These are phyloP conservation scores for Zaprionus africanus DNA, from an alignment of 1,140 invertebrate species.

Conservation along the genomic window DNA sequence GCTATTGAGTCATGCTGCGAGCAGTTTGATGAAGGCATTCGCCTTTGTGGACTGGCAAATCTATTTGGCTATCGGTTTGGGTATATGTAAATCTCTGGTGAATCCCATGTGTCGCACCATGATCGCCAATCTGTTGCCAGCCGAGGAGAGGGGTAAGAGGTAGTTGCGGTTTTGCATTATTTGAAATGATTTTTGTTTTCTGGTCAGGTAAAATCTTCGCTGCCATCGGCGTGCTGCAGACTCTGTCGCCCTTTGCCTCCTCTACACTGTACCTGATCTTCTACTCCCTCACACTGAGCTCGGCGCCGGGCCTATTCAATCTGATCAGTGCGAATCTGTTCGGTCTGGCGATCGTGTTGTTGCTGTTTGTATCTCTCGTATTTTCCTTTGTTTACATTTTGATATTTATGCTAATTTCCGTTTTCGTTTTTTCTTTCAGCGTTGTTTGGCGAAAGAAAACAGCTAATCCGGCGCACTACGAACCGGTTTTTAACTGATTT, in stretches of 20 bases:
- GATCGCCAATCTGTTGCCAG: conserved; percentile 87
- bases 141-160: conserved; percentile 85
- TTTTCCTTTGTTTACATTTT: not conserved
- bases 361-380: conserved; percentile 24
- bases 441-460: conserved; percentile 62
- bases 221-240: conserved; percentile 86
- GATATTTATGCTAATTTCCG: conserved; percentile 15
- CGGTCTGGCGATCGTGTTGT: conserved; percentile 77
- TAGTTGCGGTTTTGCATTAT: not conserved
- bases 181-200: not conserved
- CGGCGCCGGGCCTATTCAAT: conserved; percentile 86
- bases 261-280: conserved; percentile 87
- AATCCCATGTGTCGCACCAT: conserved; percentile 87
- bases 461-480: conserved; percentile 52
- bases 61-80: conserved; percentile 85
- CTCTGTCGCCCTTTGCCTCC: conserved; percentile 86
- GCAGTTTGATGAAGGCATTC: conserved; percentile 85
- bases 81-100: conserved; percentile 86
- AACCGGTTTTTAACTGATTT: conserved; percentile 62
- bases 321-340: conserved; percentile 84
- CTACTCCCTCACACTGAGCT: conserved; percentile 86
- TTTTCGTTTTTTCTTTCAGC: conserved; percentile 40
- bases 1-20: conserved; percentile 77
- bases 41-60: conserved; percentile 87
- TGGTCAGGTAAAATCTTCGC: conserved; percentile 86